These are phyloP conservation scores for Smutsia temminckii DNA, from an alignment of 2,797 vertebrate genomes.

Conservation along the genomic window DNA sequence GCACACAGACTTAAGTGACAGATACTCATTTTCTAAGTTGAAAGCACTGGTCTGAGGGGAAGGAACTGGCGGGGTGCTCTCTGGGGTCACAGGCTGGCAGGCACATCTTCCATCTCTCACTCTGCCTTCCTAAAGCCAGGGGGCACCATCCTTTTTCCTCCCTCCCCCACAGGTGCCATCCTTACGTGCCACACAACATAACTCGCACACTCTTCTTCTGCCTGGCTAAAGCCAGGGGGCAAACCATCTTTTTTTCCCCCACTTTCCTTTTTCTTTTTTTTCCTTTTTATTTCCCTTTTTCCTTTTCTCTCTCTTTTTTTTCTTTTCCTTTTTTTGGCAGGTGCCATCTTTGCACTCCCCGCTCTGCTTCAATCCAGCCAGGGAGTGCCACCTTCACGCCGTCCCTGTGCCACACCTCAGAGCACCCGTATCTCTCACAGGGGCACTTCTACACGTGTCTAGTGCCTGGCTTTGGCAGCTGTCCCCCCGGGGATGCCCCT, in stretches of 20 bases:
- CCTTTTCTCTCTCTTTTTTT: not conserved
- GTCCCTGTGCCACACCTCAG: not conserved
- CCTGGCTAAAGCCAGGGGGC: not conserved
- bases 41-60: not conserved
- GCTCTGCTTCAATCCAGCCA: not conserved
- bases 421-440: not conserved
- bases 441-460: not conserved
- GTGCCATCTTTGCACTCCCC: not conserved
- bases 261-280: not conserved
- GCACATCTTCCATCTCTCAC: not conserved
- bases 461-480: not conserved
- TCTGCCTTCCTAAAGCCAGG: not conserved
- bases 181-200: not conserved
- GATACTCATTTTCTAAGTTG: not conserved
- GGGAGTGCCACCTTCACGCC: too few species aligned
- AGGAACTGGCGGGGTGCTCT: not conserved
- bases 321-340: not conserved
- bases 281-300: not conserved
- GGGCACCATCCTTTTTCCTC: not conserved
- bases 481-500: not conserved
- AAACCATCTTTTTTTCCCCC: not conserved
- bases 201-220: not conserved
- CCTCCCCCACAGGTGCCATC: not conserved
- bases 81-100: too few species aligned
- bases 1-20: not conserved